These are phyloP conservation scores for Spilarctia lutea DNA, from an alignment of 2,888 invertebrate species.

Conservation along the genomic window DNA sequence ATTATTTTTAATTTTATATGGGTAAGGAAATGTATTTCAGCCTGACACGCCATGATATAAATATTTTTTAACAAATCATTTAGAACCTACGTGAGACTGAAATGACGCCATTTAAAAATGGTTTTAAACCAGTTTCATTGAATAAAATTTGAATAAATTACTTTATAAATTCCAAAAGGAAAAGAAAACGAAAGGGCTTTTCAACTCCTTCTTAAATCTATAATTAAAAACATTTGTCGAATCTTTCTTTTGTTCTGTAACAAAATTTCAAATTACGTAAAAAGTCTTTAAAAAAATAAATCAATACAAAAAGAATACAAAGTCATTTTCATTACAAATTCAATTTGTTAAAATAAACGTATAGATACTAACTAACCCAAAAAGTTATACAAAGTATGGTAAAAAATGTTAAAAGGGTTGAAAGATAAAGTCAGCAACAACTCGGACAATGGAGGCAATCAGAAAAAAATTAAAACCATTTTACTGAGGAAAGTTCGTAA, in stretches of 20 bases:
- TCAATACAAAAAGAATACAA: constrained; percentile 45
- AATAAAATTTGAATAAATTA: background rate
- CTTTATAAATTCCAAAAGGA: background rate
- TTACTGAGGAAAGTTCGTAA: constrained; percentile 37
- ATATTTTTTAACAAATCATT: background rate
- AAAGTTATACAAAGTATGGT: constrained; percentile 57
- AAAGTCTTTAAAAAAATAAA: constrained; percentile 27
- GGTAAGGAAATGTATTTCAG: background rate
- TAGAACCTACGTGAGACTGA: background rate
- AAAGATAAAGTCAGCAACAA: constrained; percentile 55
- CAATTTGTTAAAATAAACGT: constrained; percentile 61
- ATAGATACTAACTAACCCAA: constrained; percentile 47
- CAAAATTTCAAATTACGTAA: constrained; percentile 29
- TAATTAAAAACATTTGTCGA: constrained; percentile 13
- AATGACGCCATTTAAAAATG: background rate
- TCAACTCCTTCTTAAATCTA: constrained; percentile 9
- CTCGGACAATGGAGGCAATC: constrained; percentile 61
- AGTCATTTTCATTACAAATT: constrained; percentile 51
- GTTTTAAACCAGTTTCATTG: background rate
- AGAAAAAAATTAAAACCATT: constrained; percentile 52
- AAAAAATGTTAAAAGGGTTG: constrained; percentile 58
- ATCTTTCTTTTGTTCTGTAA: constrained; percentile 20
- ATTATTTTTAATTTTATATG: constrained; percentile 1
- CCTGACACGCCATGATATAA: background rate
- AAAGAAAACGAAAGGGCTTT: background rate